Evolutionary conservation across 2,113 vertebrate genomes (phyloP).

Genomic region (Trematocara marginatum): DNA sequence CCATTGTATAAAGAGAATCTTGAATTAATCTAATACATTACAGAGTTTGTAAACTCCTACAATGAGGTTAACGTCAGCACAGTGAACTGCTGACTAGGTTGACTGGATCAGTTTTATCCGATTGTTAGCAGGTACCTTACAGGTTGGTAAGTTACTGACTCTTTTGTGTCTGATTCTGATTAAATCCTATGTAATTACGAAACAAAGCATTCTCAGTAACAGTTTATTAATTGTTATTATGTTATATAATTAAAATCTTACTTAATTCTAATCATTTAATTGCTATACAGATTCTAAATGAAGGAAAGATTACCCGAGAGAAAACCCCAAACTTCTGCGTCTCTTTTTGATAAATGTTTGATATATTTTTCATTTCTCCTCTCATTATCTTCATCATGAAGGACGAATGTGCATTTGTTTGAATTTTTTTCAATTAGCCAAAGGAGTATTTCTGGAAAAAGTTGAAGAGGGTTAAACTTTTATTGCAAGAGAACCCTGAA

Average conservation of each 20-base stretch:
- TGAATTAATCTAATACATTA: not conserved
- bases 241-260: not conserved
- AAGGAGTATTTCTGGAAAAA: not conserved
- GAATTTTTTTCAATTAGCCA: not conserved
- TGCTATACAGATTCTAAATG: not conserved
- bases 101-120: not conserved
- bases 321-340: not conserved
- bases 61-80: not conserved
- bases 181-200: not conserved
- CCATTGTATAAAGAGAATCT: not conserved
- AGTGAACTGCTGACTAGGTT: not conserved
- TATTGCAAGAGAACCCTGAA: not conserved
- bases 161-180: not conserved
- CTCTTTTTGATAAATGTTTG: not conserved
- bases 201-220: not conserved
- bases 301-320: not conserved
- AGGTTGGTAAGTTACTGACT: not conserved
- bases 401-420: not conserved
- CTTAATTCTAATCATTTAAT: not conserved
- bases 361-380: not conserved
- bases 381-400: not conserved
- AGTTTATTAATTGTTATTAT: not conserved
- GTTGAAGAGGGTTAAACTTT: not conserved
- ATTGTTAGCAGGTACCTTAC: not conserved
- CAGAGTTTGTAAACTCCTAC: not conserved